Evolutionary conservation across 1,140 invertebrate species (phyloP).

Genomic region (Centruroides vittatus): DNA sequence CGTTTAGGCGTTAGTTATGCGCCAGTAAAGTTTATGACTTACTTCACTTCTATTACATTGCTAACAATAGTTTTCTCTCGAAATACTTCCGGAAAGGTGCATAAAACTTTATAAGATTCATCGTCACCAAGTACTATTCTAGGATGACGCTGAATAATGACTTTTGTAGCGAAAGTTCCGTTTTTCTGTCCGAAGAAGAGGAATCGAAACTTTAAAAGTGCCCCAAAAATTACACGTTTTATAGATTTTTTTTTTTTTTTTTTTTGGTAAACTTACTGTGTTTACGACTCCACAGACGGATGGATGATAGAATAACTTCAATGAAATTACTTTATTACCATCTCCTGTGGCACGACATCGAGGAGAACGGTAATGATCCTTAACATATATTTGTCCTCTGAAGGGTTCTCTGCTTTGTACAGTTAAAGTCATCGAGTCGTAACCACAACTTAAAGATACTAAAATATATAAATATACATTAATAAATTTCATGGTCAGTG

Average conservation of each 20-base stretch:
- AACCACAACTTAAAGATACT: constrained; percentile 35
- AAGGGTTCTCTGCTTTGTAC: constrained; percentile 33
- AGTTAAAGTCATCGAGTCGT: constrained; percentile 29
- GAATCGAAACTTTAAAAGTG: too few relatives aligned
- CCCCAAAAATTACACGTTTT: too few relatives aligned
- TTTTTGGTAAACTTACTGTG: not conserved
- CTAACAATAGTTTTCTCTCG: too few relatives aligned
- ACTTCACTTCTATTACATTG: too few relatives aligned
- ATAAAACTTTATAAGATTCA: constrained; percentile 21
- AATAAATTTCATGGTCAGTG: not conserved
- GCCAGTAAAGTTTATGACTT: too few relatives aligned
- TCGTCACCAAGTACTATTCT: not conserved
- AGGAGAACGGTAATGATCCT: constrained; percentile 22
- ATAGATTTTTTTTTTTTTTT: not conserved
- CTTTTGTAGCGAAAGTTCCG: not conserved
- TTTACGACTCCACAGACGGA: not conserved
- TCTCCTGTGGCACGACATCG: constrained; percentile 31
- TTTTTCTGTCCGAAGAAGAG: not conserved
- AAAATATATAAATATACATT: too few relatives aligned
- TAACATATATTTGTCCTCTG: constrained; percentile 33
- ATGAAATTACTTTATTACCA: constrained; percentile 27
- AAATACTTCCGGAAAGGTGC: constrained; percentile 13
- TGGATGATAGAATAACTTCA: constrained; percentile 27
- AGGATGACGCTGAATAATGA: not conserved
- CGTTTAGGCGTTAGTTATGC: too few relatives aligned